Percentiles rank a stretch among this genome's conserved stretches.
These are phyloP conservation scores for Gouania willdenowi DNA, from an alignment of 2,797 vertebrate genomes.

Conservation along the genomic window DNA sequence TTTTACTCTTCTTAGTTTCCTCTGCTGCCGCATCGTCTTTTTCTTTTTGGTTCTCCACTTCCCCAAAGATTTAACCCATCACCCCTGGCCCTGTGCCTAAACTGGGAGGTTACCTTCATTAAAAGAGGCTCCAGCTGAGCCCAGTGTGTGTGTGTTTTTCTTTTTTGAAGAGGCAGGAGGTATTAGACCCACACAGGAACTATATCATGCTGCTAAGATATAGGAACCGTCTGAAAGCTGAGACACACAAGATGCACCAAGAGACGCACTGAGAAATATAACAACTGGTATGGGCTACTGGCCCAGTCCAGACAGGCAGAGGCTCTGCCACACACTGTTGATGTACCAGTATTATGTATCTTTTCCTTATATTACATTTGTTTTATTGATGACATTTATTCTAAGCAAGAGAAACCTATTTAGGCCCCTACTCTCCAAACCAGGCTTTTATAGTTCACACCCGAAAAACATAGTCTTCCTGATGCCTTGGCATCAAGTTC, in stretches of 20 bases:
- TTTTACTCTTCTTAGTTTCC: conserved; percentile 16
- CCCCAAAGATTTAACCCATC: conserved; percentile 66
- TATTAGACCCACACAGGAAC: conserved; percentile 58
- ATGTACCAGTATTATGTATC: too few species aligned
- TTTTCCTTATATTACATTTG: neutral
- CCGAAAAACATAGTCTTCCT: neutral
- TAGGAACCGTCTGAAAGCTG: conserved; percentile 24
- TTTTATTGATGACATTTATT: neutral
- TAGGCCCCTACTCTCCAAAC: neutral
- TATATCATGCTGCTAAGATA: conserved; percentile 50
- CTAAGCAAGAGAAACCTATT: neutral
- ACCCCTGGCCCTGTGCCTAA: conserved; percentile 50
- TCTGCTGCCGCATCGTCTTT: conserved; percentile 11
- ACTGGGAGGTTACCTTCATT: conserved; percentile 61
- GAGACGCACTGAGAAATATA: neutral
- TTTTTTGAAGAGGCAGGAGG: conserved; percentile 46
- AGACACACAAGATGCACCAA: neutral
- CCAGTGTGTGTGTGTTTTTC: conserved; percentile 24
- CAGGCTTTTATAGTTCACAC: neutral
- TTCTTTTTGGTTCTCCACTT: conserved; percentile 59
- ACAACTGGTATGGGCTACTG: too few species aligned
- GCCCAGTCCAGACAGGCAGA: too few species aligned
- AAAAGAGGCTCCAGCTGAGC: conserved; percentile 65
- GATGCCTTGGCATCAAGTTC: neutral
- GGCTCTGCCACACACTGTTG: neutral